These are phyloP conservation scores for Zophobas atratus DNA, from an alignment of 1,140 invertebrate species.

Conservation along the genomic window DNA sequence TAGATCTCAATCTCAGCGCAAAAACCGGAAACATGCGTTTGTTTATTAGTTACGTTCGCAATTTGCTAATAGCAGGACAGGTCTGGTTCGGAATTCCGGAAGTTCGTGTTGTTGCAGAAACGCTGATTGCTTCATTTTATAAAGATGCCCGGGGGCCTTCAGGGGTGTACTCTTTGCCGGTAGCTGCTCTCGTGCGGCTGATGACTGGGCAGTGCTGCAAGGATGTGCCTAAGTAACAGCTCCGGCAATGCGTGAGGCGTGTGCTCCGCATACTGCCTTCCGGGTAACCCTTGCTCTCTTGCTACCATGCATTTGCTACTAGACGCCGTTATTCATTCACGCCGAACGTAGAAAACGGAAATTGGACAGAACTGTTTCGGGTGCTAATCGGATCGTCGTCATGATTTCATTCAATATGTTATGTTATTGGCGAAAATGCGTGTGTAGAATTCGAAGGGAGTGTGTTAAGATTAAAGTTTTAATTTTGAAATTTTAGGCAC, in stretches of 20 bases:
- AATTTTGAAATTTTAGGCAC: too few relatives aligned
- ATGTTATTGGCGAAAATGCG: too few relatives aligned
- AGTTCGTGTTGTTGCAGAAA: conserved; percentile 33
- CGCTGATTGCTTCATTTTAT: conserved; percentile 44
- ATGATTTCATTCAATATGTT: too few relatives aligned
- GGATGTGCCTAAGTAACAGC: conserved; percentile 44
- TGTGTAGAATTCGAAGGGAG: too few relatives aligned
- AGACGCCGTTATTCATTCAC: conserved; percentile 28
- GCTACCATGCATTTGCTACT: conserved; percentile 41
- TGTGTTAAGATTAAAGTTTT: too few relatives aligned
- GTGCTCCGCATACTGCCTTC: conserved; percentile 52
- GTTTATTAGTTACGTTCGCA: not conserved
- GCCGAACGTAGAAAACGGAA: not conserved
- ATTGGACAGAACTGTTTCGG: not conserved
- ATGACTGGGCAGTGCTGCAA: conserved; percentile 47
- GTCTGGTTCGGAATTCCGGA: conserved; percentile 28
- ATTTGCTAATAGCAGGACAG: conserved; percentile 12
- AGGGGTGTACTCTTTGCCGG: conserved; percentile 43
- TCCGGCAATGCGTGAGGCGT: conserved; percentile 50
- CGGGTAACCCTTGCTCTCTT: conserved; percentile 52
- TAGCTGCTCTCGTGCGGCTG: conserved; percentile 48
- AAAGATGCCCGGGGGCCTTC: conserved; percentile 30
- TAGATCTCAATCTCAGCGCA: too few relatives aligned
- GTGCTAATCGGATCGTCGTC: not conserved
- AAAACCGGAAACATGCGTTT: not conserved